A percentile compares a stretch with the other conserved stretches of the same genome.
These are phyloP conservation scores for Hydraecia micacea DNA, from an alignment of 2,888 invertebrate species.

Conservation along the genomic window DNA sequence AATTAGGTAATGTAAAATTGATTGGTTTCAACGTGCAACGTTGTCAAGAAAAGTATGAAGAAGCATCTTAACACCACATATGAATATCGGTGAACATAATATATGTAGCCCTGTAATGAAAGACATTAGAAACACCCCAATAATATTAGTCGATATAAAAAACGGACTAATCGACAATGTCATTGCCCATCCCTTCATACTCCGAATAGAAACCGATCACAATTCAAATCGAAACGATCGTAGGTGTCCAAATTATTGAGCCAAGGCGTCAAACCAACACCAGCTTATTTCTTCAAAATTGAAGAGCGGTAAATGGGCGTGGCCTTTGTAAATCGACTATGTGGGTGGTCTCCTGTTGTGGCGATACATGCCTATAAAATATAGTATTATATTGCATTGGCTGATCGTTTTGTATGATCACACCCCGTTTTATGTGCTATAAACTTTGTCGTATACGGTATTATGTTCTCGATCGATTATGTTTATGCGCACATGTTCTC, in stretches of 20 bases:
- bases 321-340: slow-evolving; percentile 76
- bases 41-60: neutral
- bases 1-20: neutral
- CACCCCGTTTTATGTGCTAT: slow-evolving; percentile 82
- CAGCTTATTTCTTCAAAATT: slow-evolving; percentile 80
- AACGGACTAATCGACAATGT: slow-evolving; percentile 30
- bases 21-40: neutral
- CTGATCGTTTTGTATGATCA: slow-evolving; percentile 75
- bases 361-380: slow-evolving; percentile 80
- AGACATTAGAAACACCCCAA: neutral
- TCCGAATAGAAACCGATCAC: slow-evolving; percentile 32
- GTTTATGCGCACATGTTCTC: slow-evolving; percentile 40
- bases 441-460: slow-evolving; percentile 71
- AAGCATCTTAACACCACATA: neutral
- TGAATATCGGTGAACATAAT: neutral
- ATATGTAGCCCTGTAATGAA: neutral
- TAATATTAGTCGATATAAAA: slow-evolving; percentile 23
- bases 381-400: slow-evolving; percentile 79
- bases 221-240: slow-evolving; percentile 40
- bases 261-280: slow-evolving; percentile 65
- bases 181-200: slow-evolving; percentile 13
- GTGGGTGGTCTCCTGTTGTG: slow-evolving; percentile 84
- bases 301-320: slow-evolving; percentile 83
- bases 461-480: slow-evolving; percentile 64
- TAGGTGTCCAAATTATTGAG: slow-evolving; percentile 78